A percentile compares a stretch with the other conserved stretches of the same genome.
Conservation (phyloP, 2,113 vertebrate species). For the Dicerorhinus sumatrensis region DNA sequence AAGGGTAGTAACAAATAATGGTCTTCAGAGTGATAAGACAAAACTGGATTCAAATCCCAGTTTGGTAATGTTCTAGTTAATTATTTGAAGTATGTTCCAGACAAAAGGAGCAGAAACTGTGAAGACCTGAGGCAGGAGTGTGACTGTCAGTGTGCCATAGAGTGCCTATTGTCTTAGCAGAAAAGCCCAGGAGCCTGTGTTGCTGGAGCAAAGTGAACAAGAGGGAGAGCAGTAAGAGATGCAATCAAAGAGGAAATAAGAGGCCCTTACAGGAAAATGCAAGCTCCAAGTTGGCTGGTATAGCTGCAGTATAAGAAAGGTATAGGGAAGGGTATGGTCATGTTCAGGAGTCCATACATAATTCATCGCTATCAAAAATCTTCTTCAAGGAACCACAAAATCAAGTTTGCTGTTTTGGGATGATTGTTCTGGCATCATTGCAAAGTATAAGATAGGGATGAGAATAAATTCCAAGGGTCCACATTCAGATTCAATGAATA, state of each 20-base stretch:
- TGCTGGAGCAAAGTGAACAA: neutral
- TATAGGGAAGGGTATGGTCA: neutral
- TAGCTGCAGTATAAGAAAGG: neutral
- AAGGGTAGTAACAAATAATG: neutral
- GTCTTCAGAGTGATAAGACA: neutral
- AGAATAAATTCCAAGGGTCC: neutral
- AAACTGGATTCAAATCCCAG: neutral
- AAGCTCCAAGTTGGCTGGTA: neutral
- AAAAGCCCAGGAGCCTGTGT: neutral
- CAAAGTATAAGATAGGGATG: neutral
- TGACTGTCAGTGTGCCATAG: neutral
- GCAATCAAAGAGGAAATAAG: neutral
- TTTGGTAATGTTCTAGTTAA: neutral
- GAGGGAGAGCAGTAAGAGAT: neutral
- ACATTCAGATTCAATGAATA: neutral
- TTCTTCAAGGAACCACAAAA: neutral
- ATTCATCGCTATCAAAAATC: neutral
- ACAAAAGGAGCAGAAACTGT: neutral
- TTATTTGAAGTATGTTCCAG: neutral
- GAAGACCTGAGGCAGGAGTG: neutral
- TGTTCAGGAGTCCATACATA: neutral
- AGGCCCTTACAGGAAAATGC: neutral
- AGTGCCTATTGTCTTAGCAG: neutral
- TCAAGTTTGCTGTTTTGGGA: neutral
- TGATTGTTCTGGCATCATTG: neutral